Conservation (phyloP, 2,888 invertebrate genomes). For the Caenorhabditis doughertyi region DNA sequence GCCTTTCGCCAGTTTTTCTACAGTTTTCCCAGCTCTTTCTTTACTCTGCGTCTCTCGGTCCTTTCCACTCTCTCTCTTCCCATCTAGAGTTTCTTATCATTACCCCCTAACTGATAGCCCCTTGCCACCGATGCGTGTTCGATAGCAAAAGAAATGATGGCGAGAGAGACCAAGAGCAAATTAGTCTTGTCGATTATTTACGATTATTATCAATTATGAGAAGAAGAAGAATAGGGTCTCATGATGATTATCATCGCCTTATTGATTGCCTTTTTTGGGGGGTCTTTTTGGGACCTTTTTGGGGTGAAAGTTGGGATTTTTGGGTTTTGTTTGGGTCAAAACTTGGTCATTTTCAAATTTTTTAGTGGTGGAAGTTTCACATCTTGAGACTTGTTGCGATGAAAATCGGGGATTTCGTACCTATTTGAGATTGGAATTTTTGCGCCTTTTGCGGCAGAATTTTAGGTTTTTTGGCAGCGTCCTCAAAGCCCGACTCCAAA, state of each 20-base stretch:
- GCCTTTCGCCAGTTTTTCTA: too few species aligned
- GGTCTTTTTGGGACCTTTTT: not conserved
- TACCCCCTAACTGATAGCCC: too few species aligned
- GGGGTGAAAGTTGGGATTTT: not conserved
- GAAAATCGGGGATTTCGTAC: too few species aligned
- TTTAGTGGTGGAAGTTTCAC: too few species aligned
- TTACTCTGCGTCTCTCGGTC: not conserved
- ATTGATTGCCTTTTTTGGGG: not conserved
- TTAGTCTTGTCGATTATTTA: constrained; percentile 37
- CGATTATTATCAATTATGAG: constrained; percentile 31
- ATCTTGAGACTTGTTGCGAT: too few species aligned
- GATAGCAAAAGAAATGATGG: not conserved
- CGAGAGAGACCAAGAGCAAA: not conserved
- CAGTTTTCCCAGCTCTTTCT: too few species aligned
- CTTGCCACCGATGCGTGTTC: too few species aligned
- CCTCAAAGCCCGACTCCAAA: too few species aligned
- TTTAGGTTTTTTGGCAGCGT: too few species aligned
- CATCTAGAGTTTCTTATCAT: not conserved
- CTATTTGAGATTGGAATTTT: too few species aligned
- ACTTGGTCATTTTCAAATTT: too few species aligned
- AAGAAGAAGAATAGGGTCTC: not conserved
- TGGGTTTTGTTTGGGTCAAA: not conserved
- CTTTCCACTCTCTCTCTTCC: not conserved
- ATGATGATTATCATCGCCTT: not conserved
- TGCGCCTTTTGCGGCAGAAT: too few species aligned